Conservation (phyloP, 2,113 vertebrate genomes). For the Dascyllus trimaculatus region DNA sequence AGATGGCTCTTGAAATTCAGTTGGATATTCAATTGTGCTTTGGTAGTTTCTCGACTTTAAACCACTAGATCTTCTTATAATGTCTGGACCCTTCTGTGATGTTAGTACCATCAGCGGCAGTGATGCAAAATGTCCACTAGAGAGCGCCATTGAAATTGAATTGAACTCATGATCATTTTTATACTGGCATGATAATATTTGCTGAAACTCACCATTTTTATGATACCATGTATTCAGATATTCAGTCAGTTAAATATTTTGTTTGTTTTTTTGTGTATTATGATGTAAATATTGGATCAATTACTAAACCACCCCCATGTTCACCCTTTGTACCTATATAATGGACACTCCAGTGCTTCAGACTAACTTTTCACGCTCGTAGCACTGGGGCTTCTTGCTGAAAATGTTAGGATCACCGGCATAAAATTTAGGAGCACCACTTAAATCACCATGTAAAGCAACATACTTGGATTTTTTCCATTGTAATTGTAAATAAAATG, state of each 20-base stretch:
- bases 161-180: not conserved
- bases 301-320: too few species aligned
- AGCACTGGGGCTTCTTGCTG: too few species aligned
- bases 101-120: not conserved
- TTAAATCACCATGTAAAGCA: too few species aligned
- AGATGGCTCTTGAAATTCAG: not conserved
- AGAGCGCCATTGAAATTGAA: conserved; percentile 54
- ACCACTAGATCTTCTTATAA: not conserved
- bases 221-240: not conserved
- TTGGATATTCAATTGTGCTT: not conserved
- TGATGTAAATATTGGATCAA: conserved; percentile 3
- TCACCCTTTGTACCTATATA: too few species aligned
- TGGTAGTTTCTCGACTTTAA: not conserved
- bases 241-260: not conserved
- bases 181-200: not conserved
- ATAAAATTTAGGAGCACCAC: too few species aligned
- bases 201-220: not conserved
- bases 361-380: too few species aligned
- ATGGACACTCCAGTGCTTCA: too few species aligned
- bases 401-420: too few species aligned
- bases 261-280: conserved; percentile 24
- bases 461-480: too few species aligned
- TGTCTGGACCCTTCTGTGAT: not conserved
- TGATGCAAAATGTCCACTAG: conserved; percentile 65
- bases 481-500: too few species aligned